These are phyloP conservation scores for Thereva nobilitata DNA, from an alignment of 2,888 invertebrate genomes.

Conservation along the genomic window DNA sequence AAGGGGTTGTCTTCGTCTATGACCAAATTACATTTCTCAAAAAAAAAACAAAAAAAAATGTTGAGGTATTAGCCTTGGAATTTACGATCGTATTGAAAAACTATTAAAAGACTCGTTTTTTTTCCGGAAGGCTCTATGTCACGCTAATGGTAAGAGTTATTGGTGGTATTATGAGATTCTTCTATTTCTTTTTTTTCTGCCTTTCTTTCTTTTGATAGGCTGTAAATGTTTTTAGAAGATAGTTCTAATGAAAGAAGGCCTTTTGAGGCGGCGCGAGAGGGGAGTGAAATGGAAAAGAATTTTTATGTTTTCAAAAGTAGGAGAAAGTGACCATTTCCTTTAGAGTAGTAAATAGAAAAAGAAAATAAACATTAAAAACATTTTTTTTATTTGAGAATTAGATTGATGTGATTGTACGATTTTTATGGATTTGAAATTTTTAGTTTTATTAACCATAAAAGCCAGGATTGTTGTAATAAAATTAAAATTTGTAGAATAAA, in stretches of 20 bases:
- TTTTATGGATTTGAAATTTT: too few species aligned
- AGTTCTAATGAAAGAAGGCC: too few species aligned
- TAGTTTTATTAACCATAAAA: too few species aligned
- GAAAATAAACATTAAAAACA: too few species aligned
- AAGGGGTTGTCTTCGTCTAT: conserved; percentile 12
- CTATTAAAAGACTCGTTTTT: conserved; percentile 21
- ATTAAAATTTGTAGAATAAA: too few species aligned
- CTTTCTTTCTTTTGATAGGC: too few species aligned
- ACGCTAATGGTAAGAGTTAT: conserved; percentile 28
- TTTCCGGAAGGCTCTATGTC: conserved; percentile 25
- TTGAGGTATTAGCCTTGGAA: conserved; percentile 27
- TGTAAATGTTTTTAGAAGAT: too few species aligned
- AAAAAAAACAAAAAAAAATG: conserved; percentile 7
- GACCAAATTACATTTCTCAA: conserved; percentile 10
- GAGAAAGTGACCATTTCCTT: conserved; percentile 1
- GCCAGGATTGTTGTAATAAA: too few species aligned
- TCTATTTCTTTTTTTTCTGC: background rate
- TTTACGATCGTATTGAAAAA: conserved; percentile 29
- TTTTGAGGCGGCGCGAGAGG: too few species aligned
- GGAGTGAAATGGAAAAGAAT: background rate
- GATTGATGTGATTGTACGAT: too few species aligned
- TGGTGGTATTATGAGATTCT: conserved; percentile 22
- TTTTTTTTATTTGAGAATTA: too few species aligned
- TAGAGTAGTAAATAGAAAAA: background rate
- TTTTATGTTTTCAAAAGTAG: background rate